Base-by-base conservation (phyloP, 2,888 invertebrate species). In the Papilio elwesi region DNA sequence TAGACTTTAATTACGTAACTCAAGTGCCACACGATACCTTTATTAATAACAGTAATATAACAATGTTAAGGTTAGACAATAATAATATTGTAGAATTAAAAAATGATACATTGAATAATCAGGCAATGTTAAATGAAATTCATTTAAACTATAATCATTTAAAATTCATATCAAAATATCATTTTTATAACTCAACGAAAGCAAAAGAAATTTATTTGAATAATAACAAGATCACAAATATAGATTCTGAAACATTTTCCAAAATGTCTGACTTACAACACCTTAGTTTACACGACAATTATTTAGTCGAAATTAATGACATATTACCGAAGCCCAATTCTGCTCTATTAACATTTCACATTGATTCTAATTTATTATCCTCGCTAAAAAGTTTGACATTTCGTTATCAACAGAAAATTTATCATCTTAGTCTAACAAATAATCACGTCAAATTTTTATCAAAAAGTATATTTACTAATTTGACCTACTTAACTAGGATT, bases 1-100 rank as follows among this genome's bases (percentile, higher is more conserved):
- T 98, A 81, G 97, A 97, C 82, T 96, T 96, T 79, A 98, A 98
- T 91, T 98, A 97, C 86, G 95, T 98, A 81, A 96, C 96, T 80
- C 94, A 96, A 84, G 95, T 98, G 83, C 97, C 98, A 75, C 95
- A 96, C 77, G 96, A 96, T 83, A 95, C 97, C 86, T 96, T 98
- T 84, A 95, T 95, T 81, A 95, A 96, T 83, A 97, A 96, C 89
- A 95, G 95, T 75, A 96, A 96, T 84, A 94, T 98, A 74, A 96
- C 96, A 16, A 96, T 96, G 47, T 90, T 98, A 78, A 97, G 97
- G 80, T 90, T 98, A 87, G 98, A 98, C 91, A 96, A 97, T 87
- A 98, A 98, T 90, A 95, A 95, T 88, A 96, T 98, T 79, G 94
- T 95, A 69, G 96, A 97, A 80, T 91, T 97, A 77, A 96, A 97